Percentiles rank a stretch among this genome's conserved stretches.
Evolutionary conservation across 2,113 vertebrate genomes (phyloP).

Genomic region (Python bivittatus): DNA sequence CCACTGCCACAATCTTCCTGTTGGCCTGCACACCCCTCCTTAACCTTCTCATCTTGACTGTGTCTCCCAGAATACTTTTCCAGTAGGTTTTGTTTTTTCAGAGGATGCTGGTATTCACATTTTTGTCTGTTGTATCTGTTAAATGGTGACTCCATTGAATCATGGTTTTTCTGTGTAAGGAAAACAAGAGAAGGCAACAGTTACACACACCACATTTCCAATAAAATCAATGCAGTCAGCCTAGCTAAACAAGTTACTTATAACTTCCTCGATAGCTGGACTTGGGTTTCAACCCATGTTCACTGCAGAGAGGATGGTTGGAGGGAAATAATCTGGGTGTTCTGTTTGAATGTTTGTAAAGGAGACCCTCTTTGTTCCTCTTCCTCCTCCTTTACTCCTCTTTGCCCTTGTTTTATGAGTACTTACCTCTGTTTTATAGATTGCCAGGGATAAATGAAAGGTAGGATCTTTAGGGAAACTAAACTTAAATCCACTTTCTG

Average conservation of each 20-base stretch:
- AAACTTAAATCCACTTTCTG: background rate
- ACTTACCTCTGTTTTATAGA: background rate
- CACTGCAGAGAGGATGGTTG: background rate
- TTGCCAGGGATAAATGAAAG: background rate
- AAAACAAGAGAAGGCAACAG: background rate
- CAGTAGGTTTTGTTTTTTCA: rapidly evolving
- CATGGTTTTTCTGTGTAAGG: background rate
- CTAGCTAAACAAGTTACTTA: background rate
- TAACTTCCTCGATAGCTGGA: background rate
- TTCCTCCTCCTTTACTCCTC: background rate
- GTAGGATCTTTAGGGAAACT: background rate
- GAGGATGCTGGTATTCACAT: background rate
- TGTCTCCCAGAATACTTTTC: background rate
- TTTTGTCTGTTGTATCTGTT: background rate
- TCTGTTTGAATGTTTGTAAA: background rate
- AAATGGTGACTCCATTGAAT: background rate
- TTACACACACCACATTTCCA: background rate
- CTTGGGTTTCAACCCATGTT: background rate
- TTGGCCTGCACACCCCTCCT: background rate
- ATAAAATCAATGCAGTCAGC: background rate
- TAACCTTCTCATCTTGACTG: background rate
- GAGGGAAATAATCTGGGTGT: background rate
- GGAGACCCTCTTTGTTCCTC: background rate
- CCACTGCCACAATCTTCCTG: no score
- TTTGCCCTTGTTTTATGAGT: background rate